phyloP scores from a whole-genome alignment of 2,113 vertebrate species.

The Aplodontia rufa region DNA sequence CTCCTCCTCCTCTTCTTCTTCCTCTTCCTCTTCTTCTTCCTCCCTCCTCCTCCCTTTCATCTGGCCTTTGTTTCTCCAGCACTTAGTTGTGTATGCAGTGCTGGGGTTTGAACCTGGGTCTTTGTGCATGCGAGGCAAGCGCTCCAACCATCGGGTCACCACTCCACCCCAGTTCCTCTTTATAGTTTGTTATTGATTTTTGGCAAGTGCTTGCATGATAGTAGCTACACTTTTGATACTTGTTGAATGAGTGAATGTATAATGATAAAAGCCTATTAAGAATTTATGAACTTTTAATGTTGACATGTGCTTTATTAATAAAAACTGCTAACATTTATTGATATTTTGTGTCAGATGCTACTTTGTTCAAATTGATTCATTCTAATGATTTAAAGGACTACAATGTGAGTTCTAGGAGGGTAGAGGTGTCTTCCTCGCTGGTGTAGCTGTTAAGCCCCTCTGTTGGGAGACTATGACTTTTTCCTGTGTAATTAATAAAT shows the following conservation, averaged over 20 bases:
- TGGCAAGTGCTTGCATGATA: neutral
- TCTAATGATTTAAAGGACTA: neutral
- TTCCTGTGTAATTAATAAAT: slow-evolving; percentile 7
- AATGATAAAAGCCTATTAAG: neutral
- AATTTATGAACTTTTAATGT: neutral
- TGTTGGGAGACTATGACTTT: neutral
- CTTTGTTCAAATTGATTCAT: neutral
- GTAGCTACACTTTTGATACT: neutral
- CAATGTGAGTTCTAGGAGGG: neutral
- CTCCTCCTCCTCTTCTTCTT: no score
- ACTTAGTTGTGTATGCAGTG: no score
- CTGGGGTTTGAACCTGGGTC: no score
- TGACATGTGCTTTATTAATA: neutral
- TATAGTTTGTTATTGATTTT: neutral
- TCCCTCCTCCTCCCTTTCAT: no score
- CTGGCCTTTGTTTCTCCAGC: no score
- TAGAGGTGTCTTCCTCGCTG: neutral
- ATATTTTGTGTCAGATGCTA: slow-evolving; percentile 8
- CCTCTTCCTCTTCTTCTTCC: no score
- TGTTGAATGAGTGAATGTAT: neutral
- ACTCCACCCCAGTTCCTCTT: no score
- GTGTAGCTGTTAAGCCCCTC: neutral
- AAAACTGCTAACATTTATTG: neutral
- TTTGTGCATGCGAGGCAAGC: no score
- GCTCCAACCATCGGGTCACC: no score